phyloP scores from a whole-genome alignment of 1,140 invertebrate species.

The Druon quercuslanigerum region DNA sequence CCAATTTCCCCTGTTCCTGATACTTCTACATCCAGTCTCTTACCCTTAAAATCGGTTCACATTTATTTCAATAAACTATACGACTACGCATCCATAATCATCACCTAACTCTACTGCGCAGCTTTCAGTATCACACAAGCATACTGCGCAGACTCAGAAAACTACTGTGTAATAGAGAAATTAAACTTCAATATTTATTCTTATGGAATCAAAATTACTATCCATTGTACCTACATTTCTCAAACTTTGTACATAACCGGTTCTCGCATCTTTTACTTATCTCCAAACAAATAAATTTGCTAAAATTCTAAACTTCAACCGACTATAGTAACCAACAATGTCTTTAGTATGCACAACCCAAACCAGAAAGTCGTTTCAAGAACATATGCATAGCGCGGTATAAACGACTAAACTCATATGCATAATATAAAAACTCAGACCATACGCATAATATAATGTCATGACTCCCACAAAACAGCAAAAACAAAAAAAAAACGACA shows the following conservation, averaged over 20 bases:
- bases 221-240: no score
- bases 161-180: no score
- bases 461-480: not conserved
- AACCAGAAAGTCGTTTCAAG: constrained; percentile 9
- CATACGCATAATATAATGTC: not conserved
- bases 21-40: not conserved
- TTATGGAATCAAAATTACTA: no score
- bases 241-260: no score
- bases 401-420: constrained; percentile 24
- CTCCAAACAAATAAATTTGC: no score
- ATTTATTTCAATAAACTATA: no score
- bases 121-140: no score
- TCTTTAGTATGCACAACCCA: constrained; percentile 14
- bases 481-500: not conserved
- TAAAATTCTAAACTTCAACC: not conserved
- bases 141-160: no score
- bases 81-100: no score
- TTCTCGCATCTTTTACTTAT: no score
- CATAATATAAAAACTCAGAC: constrained; percentile 19
- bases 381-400: constrained; percentile 7
- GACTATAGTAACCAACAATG: not conserved
- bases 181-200: no score
- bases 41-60: not conserved
- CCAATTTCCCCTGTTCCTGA: constrained; percentile 2
- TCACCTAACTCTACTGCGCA: no score